phyloP scores from a whole-genome alignment of 1,140 invertebrate genomes.

The Drosophila arizonae region DNA sequence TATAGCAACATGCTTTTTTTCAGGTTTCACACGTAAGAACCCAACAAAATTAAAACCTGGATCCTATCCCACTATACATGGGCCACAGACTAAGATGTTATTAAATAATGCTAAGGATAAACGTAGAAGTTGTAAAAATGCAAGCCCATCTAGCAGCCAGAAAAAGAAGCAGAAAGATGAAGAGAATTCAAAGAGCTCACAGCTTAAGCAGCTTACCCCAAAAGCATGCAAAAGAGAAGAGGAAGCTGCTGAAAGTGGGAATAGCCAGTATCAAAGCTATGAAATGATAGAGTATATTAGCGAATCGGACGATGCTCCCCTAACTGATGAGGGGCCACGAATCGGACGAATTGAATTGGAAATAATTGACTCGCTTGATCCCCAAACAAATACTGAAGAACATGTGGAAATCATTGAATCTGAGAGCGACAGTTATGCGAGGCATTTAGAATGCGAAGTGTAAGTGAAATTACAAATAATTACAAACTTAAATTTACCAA shows the following conservation, averaged over 20 bases:
- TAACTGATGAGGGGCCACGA: background rate
- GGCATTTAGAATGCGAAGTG: conserved; percentile 50
- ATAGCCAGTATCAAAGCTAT: background rate
- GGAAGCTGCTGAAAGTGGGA: background rate
- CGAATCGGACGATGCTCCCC: conserved; percentile 2
- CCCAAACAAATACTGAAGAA: conserved; percentile 24
- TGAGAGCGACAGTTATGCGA: conserved; percentile 28
- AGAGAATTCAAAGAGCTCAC: background rate
- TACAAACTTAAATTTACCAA: background rate
- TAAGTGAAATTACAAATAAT: conserved; percentile 6
- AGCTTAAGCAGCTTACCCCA: background rate
- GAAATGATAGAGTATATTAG: conserved; percentile 37
- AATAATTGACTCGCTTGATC: conserved; percentile 25
- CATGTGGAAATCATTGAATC: conserved; percentile 37
- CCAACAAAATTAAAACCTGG: conserved; percentile 44
- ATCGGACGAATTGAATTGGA: conserved; percentile 13
- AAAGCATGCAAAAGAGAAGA: background rate
- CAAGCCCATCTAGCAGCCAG: no score
- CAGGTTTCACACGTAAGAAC: conserved; percentile 49
- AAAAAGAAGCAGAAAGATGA: background rate
- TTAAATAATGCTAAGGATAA: background rate
- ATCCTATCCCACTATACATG: conserved; percentile 37
- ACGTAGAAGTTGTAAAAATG: background rate
- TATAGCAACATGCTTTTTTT: background rate
- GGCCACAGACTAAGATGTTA: background rate